phyloP scores from a whole-genome alignment of 2,888 invertebrate genomes.

The Dryomyza anilis region DNA sequence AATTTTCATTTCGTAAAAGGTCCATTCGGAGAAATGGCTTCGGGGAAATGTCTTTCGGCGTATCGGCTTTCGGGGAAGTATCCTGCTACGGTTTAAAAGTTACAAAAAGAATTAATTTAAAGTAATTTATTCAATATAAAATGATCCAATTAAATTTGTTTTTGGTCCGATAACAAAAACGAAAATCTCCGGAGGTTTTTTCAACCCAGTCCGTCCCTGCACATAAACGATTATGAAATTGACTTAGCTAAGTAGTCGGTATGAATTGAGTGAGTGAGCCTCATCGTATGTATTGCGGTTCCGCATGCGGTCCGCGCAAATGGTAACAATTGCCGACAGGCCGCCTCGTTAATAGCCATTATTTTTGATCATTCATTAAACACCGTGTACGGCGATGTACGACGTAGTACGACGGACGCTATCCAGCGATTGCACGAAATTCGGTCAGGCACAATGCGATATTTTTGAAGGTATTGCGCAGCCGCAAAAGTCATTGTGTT shows the following conservation, averaged over 20 bases:
- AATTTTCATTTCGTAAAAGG: too few species aligned
- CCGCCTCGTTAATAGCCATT: slow-evolving; percentile 3
- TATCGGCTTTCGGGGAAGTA: too few species aligned
- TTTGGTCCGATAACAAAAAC: too few species aligned
- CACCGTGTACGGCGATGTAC: too few species aligned
- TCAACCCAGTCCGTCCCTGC: not conserved
- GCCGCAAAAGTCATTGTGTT: not conserved
- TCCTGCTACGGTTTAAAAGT: too few species aligned
- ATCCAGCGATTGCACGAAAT: slow-evolving; percentile 16
- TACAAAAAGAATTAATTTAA: too few species aligned
- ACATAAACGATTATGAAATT: slow-evolving; percentile 9
- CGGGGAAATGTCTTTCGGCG: too few species aligned
- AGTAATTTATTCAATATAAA: too few species aligned
- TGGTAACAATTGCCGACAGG: not conserved
- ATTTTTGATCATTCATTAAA: slow-evolving; percentile 4
- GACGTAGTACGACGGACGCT: not conserved
- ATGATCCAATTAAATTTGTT: too few species aligned
- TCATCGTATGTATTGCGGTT: slow-evolving; percentile 7
- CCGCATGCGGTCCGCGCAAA: slow-evolving; percentile 15
- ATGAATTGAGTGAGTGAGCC: not conserved
- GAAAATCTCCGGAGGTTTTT: too few species aligned
- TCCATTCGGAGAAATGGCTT: too few species aligned
- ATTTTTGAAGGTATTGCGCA: not conserved
- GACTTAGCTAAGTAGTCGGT: too few species aligned
- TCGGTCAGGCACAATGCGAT: slow-evolving; percentile 16